Percentiles rank a stretch among this genome's conserved stretches.
These are phyloP conservation scores for Labeo rohita DNA, from an alignment of 2,113 vertebrate species.

Conservation along the genomic window DNA sequence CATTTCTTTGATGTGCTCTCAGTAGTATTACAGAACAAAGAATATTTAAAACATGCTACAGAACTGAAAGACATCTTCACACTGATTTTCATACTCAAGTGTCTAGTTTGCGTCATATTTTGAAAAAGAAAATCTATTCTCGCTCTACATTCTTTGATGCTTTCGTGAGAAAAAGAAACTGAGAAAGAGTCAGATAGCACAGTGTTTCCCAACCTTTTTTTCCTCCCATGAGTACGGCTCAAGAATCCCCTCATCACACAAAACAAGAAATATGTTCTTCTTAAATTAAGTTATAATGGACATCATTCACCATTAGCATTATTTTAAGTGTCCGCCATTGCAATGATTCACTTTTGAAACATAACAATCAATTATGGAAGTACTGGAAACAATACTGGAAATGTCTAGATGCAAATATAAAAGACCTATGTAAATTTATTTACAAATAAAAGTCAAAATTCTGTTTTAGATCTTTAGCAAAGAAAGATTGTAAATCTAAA, in stretches of 20 bases:
- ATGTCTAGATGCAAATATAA: neutral
- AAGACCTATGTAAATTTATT: neutral
- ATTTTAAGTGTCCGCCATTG: neutral
- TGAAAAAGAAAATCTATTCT: neutral
- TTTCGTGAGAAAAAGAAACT: neutral
- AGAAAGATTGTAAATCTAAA: neutral
- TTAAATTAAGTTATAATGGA: neutral
- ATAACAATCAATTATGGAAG: neutral
- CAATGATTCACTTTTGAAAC: neutral
- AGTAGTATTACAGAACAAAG: conserved; percentile 31
- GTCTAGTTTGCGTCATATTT: conserved; percentile 15
- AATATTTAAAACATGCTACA: conserved; percentile 22
- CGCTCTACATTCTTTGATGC: neutral
- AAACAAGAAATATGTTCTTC: neutral
- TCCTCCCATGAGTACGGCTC: neutral
- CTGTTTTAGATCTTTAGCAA: neutral
- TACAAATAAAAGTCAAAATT: neutral
- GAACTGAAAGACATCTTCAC: conserved; percentile 27
- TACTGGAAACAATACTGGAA: neutral
- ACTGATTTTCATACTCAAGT: neutral
- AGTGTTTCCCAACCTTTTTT: neutral
- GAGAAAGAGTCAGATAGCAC: neutral
- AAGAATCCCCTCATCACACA: neutral
- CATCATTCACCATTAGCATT: neutral
- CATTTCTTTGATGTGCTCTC: conserved; percentile 36